Base-by-base conservation (phyloP, 2,797 vertebrate species). In the Epinephelus malabaricus region DNA sequence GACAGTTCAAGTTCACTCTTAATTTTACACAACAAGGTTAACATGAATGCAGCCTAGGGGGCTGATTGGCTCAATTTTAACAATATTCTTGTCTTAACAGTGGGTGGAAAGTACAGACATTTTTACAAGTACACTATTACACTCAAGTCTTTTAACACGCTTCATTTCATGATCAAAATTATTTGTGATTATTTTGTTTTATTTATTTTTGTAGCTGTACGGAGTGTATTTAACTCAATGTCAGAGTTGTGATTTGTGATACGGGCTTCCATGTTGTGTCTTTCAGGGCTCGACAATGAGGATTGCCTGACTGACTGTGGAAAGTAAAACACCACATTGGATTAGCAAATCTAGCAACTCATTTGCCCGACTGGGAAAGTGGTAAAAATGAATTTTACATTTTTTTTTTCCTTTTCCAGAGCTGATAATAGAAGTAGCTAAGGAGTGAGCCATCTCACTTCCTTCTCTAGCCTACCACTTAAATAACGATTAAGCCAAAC, bases 1-100 rank as follows among this genome's bases (percentile, higher is more conserved):
- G 50, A 55, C 66, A 69, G 59, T 54, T 81, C 8, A 38, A 65
- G 38, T 67, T 65, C 40, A 78, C 54, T 46, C 62, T 73, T 69
- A 59, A 49, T 69, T 80, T 76, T 45, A 56, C 62, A 69, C 34
- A 69, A 40, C 15, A 46, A 49, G 63, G 11, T 69, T 50, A 5
- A 67, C 62, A 73, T 62, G 19, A 73, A 66, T 13, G 14, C 17
- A 6, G 2, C 3, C 27, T 38, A 10, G n/a, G 11, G 51, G 62
- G 18, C 55, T 77, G 74, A 62, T 82, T 82, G 70, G 69, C 47
- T 76, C 40, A 54, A 75, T 83, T 89, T 82, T 53, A 62, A 25
- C 45, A 74, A 61, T 51, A 76, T 85, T 85, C 73, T 78, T 63
- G 64, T 80, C n/a, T 74, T 47, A 43, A 49, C 18, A 38, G 15